Evolutionary conservation across 1,140 invertebrate species (phyloP).

Genomic region (Neoseiulus cucumeris): DNA sequence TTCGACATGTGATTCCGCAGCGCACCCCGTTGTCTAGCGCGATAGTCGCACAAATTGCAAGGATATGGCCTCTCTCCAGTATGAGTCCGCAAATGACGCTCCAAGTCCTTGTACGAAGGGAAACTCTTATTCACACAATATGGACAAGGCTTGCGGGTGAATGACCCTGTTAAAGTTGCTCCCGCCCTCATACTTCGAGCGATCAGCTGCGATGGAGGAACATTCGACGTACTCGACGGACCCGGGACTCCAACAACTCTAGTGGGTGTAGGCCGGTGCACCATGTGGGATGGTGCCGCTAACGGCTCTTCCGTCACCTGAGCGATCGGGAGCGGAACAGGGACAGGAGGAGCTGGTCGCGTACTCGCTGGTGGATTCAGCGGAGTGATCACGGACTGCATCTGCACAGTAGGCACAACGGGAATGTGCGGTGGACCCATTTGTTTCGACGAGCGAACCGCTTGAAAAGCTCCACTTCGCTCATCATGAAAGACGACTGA

Average conservation of each 20-base stretch:
- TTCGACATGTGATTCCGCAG: neutral
- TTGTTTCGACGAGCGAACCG: neutral
- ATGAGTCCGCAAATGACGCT: neutral
- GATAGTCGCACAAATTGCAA: slow-evolving; percentile 1
- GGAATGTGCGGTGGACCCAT: neutral
- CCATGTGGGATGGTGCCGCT: neutral
- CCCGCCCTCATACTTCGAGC: neutral
- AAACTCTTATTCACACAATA: slow-evolving; percentile 7
- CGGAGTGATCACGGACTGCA: neutral
- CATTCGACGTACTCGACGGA: neutral
- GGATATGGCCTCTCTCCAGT: slow-evolving; percentile 6
- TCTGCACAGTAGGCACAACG: neutral
- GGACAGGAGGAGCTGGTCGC: neutral
- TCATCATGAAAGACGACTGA: neutral
- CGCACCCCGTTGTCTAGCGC: neutral
- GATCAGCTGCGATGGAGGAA: neutral
- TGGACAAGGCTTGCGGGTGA: neutral
- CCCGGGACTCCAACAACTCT: neutral
- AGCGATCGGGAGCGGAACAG: neutral
- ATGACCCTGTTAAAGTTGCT: neutral
- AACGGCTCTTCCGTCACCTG: neutral
- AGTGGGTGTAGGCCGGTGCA: neutral
- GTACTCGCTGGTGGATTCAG: neutral
- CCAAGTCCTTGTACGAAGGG: slow-evolving; percentile 4
- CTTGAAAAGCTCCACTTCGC: neutral